These are phyloP conservation scores for Pomatorhinus ruficollis DNA, from an alignment of 2,113 vertebrate genomes.

Conservation along the genomic window DNA sequence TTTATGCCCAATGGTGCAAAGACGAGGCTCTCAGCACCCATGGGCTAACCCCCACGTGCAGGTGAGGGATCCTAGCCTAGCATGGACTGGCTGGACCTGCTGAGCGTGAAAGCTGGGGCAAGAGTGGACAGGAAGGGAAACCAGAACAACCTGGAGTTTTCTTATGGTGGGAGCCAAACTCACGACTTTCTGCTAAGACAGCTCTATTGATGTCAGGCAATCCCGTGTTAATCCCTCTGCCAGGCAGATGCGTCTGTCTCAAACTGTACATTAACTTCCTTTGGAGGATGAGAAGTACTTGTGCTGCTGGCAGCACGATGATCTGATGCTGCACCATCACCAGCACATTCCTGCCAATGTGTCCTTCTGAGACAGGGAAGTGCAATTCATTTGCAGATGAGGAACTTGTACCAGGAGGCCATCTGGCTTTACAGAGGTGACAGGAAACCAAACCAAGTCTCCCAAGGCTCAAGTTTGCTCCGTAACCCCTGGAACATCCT, in stretches of 20 bases:
- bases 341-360: background rate
- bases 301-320: background rate
- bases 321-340: background rate
- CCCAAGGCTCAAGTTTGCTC: background rate
- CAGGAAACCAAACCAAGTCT: constrained; percentile 47
- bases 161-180: background rate
- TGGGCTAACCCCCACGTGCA: fast-evolving
- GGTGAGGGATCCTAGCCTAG: background rate
- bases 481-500: constrained; percentile 17
- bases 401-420: constrained; percentile 17
- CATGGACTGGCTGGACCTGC: background rate
- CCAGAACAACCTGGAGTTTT: background rate
- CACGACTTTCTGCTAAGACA: background rate
- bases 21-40: background rate
- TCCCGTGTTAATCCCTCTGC: background rate
- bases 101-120: fast-evolving
- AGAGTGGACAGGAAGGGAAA: background rate
- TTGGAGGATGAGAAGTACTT: background rate
- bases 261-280: background rate
- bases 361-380: constrained; percentile 1
- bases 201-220: background rate
- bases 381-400: background rate
- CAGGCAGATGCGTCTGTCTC: fast-evolving
- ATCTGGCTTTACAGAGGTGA: constrained; percentile 19
- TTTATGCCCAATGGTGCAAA: background rate